phyloP scores from a whole-genome alignment of 1,140 invertebrate species.

The Teleogryllus occipitalis region DNA sequence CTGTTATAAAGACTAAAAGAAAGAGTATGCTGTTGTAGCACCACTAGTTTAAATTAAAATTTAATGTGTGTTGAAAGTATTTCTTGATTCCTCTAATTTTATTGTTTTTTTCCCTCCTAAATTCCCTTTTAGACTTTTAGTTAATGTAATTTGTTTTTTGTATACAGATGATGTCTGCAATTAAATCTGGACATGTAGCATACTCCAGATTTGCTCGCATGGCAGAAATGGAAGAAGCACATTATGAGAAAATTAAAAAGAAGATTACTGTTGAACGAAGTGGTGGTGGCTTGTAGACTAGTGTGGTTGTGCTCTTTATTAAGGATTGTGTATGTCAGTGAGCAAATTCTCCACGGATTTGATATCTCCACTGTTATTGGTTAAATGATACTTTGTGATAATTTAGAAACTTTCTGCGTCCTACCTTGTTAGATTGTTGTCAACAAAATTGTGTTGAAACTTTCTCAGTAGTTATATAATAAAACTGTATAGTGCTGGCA shows the following conservation, averaged over 20 bases:
- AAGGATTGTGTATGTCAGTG: neutral
- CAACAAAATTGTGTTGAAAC: no score
- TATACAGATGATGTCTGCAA: conserved; percentile 89
- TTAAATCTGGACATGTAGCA: conserved; percentile 84
- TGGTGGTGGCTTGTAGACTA: conserved; percentile 82
- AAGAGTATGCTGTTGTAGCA: no score
- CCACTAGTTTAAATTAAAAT: neutral
- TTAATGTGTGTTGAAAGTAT: neutral
- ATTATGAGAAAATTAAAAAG: conserved; percentile 65
- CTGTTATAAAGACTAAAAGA: no score
- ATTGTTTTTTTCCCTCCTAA: neutral
- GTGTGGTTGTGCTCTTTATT: neutral
- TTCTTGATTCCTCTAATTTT: neutral
- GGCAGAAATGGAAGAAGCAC: conserved; percentile 80
- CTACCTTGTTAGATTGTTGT: no score
- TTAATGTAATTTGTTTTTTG: neutral
- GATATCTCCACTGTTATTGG: neutral
- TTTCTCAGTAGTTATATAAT: conserved; percentile 23
- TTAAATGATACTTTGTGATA: neutral
- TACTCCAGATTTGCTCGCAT: conserved; percentile 87
- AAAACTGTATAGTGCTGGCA: neutral
- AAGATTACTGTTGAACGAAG: conserved; percentile 86
- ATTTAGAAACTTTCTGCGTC: no score
- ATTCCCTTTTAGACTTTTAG: neutral
- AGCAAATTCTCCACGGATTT: neutral